Evolutionary conservation across 2,113 vertebrate species (phyloP).

Genomic region (Salvelinus fontinalis): DNA sequence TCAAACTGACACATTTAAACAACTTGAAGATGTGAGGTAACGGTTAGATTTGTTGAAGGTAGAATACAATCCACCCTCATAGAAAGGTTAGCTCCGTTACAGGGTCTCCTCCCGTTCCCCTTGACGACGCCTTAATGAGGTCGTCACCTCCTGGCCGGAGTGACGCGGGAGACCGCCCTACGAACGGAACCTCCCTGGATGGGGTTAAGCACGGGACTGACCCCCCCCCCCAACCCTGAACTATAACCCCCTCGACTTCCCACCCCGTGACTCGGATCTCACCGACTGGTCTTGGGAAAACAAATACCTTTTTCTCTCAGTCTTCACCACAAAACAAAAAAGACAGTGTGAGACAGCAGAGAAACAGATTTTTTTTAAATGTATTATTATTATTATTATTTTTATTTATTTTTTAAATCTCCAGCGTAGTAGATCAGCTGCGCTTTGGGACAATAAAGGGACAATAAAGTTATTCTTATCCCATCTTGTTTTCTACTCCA

Average conservation of each 20-base stretch:
- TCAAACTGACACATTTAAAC: not conserved
- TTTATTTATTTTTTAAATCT: no score
- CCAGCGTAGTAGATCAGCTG: no score
- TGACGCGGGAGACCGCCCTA: not conserved
- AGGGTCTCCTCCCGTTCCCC: not conserved
- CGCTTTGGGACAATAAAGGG: no score
- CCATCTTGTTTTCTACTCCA: no score
- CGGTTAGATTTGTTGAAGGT: not conserved
- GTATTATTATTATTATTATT: no score
- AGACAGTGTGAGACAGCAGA: no score
- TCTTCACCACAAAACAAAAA: no score
- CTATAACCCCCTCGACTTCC: not conserved
- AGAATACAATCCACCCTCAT: not conserved
- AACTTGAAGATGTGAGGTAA: not conserved
- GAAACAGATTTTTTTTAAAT: no score
- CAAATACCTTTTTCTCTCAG: no score
- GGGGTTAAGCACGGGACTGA: not conserved
- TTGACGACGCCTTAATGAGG: not conserved
- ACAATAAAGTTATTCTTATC: no score
- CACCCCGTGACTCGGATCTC: not conserved
- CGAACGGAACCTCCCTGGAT: not conserved
- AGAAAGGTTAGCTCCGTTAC: no score
- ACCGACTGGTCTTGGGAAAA: no score
- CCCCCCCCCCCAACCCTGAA: not conserved
- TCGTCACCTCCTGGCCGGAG: not conserved